Evolutionary conservation across 2,888 invertebrate genomes (phyloP).

Genomic region (Caradrina clavipalpis): DNA sequence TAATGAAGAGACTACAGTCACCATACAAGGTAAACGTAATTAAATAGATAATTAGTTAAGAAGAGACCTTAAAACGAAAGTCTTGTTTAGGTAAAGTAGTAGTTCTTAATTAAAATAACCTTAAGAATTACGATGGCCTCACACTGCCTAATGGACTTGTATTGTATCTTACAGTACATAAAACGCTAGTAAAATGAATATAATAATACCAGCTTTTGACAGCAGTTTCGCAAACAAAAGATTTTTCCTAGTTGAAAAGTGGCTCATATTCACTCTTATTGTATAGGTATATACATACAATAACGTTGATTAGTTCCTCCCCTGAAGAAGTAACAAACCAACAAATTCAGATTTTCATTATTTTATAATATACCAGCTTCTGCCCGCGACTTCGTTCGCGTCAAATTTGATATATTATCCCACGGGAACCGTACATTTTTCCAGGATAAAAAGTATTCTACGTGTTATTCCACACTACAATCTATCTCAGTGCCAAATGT

Average conservation of each 20-base stretch:
- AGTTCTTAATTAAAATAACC: constrained; percentile 61
- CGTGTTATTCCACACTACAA: no score
- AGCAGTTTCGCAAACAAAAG: not conserved
- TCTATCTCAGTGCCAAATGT: no score
- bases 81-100: constrained; percentile 62
- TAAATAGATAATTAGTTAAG: constrained; percentile 51
- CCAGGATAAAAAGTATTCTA: no score
- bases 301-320: not conserved
- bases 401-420: no score
- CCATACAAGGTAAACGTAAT: constrained; percentile 64
- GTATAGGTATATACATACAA: not conserved
- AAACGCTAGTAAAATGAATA: constrained; percentile 15
- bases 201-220: not conserved
- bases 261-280: not conserved
- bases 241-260: no score
- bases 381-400: no score
- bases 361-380: no score
- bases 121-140: constrained; percentile 36
- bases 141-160: constrained; percentile 51
- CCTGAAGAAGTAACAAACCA: not conserved
- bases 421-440: no score
- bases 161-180: constrained; percentile 31
- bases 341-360: no score
- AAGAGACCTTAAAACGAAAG: constrained; percentile 61
- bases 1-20: constrained; percentile 22